phyloP scores from a whole-genome alignment of 2,113 vertebrate species.

The Strix uralensis region DNA sequence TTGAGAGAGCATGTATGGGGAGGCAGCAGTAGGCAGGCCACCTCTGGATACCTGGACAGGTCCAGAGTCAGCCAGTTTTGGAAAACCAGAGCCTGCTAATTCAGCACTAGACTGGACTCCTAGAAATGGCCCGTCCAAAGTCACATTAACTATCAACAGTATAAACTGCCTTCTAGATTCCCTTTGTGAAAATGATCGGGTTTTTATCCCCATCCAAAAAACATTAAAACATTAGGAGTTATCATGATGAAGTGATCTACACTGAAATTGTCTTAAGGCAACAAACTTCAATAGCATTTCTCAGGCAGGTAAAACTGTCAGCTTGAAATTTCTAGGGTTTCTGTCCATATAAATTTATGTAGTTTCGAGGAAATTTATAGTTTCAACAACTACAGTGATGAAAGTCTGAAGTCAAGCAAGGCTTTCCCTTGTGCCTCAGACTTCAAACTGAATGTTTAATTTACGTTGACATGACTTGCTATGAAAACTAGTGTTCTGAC shows the following conservation, averaged over 20 bases:
- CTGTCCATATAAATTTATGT: background rate
- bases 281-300: background rate
- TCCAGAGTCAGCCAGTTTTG: rapidly evolving
- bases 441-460: background rate
- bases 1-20: background rate
- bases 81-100: background rate
- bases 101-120: background rate
- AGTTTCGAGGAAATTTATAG: background rate
- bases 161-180: background rate
- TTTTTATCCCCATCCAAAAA: background rate
- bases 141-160: too few species aligned
- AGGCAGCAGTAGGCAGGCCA: background rate
- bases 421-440: background rate
- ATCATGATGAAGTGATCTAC: background rate
- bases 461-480: background rate
- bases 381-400: background rate
- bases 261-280: background rate
- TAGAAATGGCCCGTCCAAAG: background rate
- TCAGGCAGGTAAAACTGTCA: background rate
- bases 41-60: background rate
- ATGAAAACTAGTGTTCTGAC: background rate
- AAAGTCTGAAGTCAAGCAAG: background rate
- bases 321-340: background rate
- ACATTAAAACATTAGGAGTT: background rate
- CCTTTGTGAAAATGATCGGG: background rate